Conservation (phyloP, 2,888 invertebrate genomes). For the Ectemnius lituratus region DNA sequence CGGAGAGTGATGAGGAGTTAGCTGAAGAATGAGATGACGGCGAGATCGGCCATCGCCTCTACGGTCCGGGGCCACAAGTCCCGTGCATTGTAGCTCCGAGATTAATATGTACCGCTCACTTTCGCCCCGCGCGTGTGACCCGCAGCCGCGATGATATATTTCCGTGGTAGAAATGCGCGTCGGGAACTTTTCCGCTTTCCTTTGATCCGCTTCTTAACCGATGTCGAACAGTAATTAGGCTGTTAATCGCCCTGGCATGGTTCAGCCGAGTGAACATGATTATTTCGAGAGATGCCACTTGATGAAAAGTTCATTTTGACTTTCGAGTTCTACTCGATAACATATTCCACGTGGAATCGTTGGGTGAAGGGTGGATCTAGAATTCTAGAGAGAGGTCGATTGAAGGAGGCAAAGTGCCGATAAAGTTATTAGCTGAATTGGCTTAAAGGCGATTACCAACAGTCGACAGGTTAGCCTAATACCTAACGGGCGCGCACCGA, state of each 20-base stretch:
- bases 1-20: slow-evolving; percentile 71
- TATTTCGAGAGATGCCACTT: neutral
- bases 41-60: slow-evolving; percentile 31
- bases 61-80: slow-evolving; percentile 11
- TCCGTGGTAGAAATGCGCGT: neutral
- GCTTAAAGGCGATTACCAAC: slow-evolving; percentile 52
- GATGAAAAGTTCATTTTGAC: too few species aligned
- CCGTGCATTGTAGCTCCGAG: slow-evolving; percentile 53
- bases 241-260: neutral
- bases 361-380: too few species aligned
- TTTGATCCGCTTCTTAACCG: neutral
- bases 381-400: too few species aligned
- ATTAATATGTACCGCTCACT: slow-evolving; percentile 61
- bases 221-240: slow-evolving; percentile 1
- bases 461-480: slow-evolving; percentile 50
- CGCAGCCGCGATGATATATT: slow-evolving; percentile 12
- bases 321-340: too few species aligned
- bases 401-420: slow-evolving; percentile 26
- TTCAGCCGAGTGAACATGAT: neutral
- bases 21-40: slow-evolving; percentile 62
- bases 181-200: slow-evolving; percentile 13
- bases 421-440: slow-evolving; percentile 52
- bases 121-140: slow-evolving; percentile 36
- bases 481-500: slow-evolving; percentile 49
- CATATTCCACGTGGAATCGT: too few species aligned